Evolutionary conservation across 2,797 vertebrate species (phyloP), one percentile per base, ranked within the genome.

Genomic region (Florisuga fusca): DNA sequence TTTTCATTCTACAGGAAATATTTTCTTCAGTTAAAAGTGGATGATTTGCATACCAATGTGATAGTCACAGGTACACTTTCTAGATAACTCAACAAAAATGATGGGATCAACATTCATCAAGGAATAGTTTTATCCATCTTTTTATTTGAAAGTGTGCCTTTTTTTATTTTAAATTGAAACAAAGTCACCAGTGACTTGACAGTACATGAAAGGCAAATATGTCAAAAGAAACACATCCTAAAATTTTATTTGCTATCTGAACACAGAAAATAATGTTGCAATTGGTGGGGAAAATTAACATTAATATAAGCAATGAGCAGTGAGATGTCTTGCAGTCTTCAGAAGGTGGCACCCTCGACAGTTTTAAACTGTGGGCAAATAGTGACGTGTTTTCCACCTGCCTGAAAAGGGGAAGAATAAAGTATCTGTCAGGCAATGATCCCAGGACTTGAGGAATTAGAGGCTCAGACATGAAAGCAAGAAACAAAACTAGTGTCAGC

Each of bases 231-330:
- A 66, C 2, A 55, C 33, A 67, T 48, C 13, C 15, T 54, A 66
- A 69, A 80, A n/a, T 77, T 48, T 19, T 2, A 17, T 74, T 88
- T 74, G 5, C 12, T 55, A 41, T 43, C 34, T 46, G 38, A 53
- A 29, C 21, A 67, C 4, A 4, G 55, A 58, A 25, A 54, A 36
- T 15, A 76, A 4, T 43, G 2, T 4, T 54, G 8, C 36, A 21
- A 63, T 0, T n/a, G 6, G 3, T 9, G 20, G 7, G 15, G 2
- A 9, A 67, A 82, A 66, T 15, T 1, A 58, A 34, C 8, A 29
- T 8, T 23, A 66, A 38, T 18, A 15, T 22, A 66, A 63, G 12
- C 3, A 85, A 8, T 38, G 59, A 66, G 11, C 10, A 31, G 31
- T 25, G 51, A 59, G 22, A 43, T 16, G 13, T 55, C 38, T 88